Evolutionary conservation across 2,113 vertebrate genomes (phyloP), one percentile per base, ranked within the genome.

Genomic region (Chionomys nivalis): DNA sequence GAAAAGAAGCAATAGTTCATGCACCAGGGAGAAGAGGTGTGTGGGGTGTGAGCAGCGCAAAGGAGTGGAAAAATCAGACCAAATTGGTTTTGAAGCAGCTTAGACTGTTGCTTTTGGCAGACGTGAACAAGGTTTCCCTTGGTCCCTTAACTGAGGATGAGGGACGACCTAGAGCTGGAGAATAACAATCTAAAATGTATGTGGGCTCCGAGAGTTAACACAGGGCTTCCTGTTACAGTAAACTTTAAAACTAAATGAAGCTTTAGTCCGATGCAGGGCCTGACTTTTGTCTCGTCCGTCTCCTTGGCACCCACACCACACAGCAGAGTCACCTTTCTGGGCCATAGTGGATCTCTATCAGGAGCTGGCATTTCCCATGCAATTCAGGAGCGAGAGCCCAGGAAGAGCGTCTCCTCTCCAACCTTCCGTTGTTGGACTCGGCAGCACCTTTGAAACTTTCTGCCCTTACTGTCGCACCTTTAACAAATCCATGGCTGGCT

Each of bases 281-380:
- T n/a, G 77, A 31, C 79, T 79, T 96, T 96, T 95, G 96, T 96
- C 70, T 58, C 23, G 65, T 28, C 66, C 87, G 72, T 87, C 91
- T 94, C 55, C 42, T 83, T 5, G 21, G 49, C 42, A 89, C 78
- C 91, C 26, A 47, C 19, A 68, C 31, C 58, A 44, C 0, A 36
- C 88, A 72, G 79, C 42, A 23, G 89, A 90, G 87, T 86, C 5
- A 3, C 16, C 92, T 95, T 97, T 96, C 96, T 97, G 82, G 92
- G 89, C 79, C 92, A 65, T 19, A 70, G 90, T 78, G 24, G 89
- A 90, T 95, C 95, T 79, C 91, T 81, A 58, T 97, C 26, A 47
- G 90, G 82, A 76, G 36, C 91, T 94, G 94, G 88, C 42, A 6
- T 91, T 83, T 92, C 52, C 85, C 1, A 0, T 96, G 90, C 47